These are phyloP conservation scores for Rhyacophila evoluta DNA, from an alignment of 2,888 invertebrate genomes.

Conservation along the genomic window DNA sequence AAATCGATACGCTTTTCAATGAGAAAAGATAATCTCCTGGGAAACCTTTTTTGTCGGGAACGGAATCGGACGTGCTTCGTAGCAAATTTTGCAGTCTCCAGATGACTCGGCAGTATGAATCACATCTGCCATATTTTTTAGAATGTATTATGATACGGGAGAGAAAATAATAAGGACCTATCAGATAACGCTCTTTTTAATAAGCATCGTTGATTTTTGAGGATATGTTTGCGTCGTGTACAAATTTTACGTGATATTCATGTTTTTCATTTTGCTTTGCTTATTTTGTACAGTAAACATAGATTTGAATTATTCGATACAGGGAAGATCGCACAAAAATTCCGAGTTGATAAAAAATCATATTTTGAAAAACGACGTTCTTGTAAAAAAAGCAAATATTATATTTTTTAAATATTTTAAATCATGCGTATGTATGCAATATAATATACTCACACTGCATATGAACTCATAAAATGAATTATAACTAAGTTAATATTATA, in stretches of 20 bases:
- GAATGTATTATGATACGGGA: not conserved
- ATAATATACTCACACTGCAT: too few relatives aligned
- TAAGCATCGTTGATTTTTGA: conserved; percentile 18
- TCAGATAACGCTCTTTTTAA: conserved; percentile 18
- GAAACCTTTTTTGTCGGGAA: conserved; percentile 16
- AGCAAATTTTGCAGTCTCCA: not conserved
- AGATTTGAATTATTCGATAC: too few relatives aligned
- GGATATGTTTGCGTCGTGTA: not conserved
- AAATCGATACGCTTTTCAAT: conserved; percentile 27
- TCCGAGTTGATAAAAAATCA: too few relatives aligned
- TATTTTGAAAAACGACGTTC: too few relatives aligned
- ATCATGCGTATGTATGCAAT: too few relatives aligned
- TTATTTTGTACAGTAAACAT: not conserved
- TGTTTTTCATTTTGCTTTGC: not conserved
- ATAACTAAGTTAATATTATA: too few relatives aligned
- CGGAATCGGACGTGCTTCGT: not conserved
- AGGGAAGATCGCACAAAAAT: too few relatives aligned
- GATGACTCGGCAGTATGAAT: conserved; percentile 14
- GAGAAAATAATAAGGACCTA: not conserved
- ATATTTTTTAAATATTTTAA: too few relatives aligned
- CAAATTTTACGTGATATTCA: not conserved
- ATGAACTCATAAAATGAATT: too few relatives aligned
- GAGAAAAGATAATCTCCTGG: conserved; percentile 27
- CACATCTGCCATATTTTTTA: not conserved
- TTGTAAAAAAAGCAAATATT: too few relatives aligned